Percentiles rank a stretch among this genome's conserved stretches.
These are phyloP conservation scores for Venustaconcha ellipsiformis DNA, from an alignment of 1,140 invertebrate species.

Conservation along the genomic window DNA sequence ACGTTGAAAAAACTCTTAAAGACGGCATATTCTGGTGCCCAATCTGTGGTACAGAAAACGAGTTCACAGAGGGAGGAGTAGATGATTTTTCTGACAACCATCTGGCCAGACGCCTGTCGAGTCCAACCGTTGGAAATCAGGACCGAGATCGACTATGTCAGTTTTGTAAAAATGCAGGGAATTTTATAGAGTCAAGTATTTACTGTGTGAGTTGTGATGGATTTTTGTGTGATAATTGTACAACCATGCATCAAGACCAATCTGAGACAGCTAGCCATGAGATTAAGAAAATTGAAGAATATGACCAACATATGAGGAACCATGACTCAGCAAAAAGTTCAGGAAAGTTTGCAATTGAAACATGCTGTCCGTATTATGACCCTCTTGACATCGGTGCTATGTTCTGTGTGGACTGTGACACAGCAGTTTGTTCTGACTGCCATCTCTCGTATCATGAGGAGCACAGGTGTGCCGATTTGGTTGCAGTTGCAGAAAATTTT, in stretches of 20 bases:
- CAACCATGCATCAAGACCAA: slow-evolving; percentile 31
- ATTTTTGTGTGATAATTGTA: slow-evolving; percentile 46
- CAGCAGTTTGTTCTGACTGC: slow-evolving; percentile 52
- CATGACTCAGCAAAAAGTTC: slow-evolving; percentile 11
- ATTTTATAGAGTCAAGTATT: slow-evolving; percentile 39
- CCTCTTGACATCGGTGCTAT: slow-evolving; percentile 56
- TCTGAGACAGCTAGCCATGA: slow-evolving; percentile 42
- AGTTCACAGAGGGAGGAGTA: slow-evolving; percentile 11
- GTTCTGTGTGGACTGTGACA: slow-evolving; percentile 61
- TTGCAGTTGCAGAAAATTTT: slow-evolving; percentile 56
- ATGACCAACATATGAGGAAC: slow-evolving; percentile 20
- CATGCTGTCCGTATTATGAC: slow-evolving; percentile 55
- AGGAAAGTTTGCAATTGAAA: slow-evolving; percentile 30
- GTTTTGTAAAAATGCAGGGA: slow-evolving; percentile 45
- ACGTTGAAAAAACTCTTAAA: slow-evolving; percentile 34
- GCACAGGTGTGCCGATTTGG: slow-evolving; percentile 58
- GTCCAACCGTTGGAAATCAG: slow-evolving; percentile 27
- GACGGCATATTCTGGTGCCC: slow-evolving; percentile 49
- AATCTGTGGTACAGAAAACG: slow-evolving; percentile 49
- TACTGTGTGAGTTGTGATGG: slow-evolving; percentile 57
- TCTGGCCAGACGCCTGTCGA: slow-evolving; percentile 50
- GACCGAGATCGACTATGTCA: slow-evolving; percentile 36
- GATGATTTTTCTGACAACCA: slow-evolving; percentile 45
- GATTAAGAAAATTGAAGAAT: slow-evolving; percentile 40
- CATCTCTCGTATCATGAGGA: slow-evolving; percentile 41